Conservation (phyloP, 2,888 invertebrate genomes). For the Pycnomerus fuliginosus region DNA sequence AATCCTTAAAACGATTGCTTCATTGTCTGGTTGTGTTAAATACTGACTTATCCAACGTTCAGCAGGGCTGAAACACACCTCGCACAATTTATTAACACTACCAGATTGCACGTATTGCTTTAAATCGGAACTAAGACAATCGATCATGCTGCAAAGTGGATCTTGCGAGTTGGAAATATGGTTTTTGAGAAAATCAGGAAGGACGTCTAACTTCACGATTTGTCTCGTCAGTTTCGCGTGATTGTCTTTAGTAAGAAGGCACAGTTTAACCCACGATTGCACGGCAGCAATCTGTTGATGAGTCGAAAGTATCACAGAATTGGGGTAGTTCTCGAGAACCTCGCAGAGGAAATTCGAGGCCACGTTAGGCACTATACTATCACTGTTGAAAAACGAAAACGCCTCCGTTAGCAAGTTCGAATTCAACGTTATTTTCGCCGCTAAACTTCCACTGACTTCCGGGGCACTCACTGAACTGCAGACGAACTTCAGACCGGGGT, state of each 20-base stretch:
- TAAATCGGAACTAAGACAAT: conserved; percentile 36
- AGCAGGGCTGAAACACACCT: conserved; percentile 42
- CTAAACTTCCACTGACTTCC: conserved; percentile 40
- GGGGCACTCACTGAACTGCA: conserved; percentile 31
- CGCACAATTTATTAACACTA: conserved; percentile 37
- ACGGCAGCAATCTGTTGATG: conserved; percentile 40
- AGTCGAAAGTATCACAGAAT: conserved; percentile 30
- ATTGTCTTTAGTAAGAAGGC: conserved; percentile 37
- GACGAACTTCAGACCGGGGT: conserved; percentile 40
- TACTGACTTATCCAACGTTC: conserved; percentile 39
- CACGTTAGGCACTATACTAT: conserved; percentile 37
- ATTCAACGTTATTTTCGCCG: conserved; percentile 39
- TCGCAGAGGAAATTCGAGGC: conserved; percentile 36
- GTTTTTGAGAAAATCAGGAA: conserved; percentile 31
- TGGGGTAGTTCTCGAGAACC: conserved; percentile 37
- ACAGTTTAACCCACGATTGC: conserved; percentile 46
- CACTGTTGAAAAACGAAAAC: conserved; percentile 38
- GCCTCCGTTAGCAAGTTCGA: conserved; percentile 32
- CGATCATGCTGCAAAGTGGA: conserved; percentile 42
- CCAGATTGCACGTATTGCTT: conserved; percentile 24
- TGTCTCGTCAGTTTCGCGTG: conserved; percentile 35
- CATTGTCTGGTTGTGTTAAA: conserved; percentile 38
- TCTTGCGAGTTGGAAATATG: conserved; percentile 30
- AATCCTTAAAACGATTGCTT: conserved; percentile 40
- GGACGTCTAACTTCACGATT: conserved; percentile 39